These are phyloP conservation scores for Pantherophis guttatus DNA, from an alignment of 2,113 vertebrate genomes.

Conservation along the genomic window DNA sequence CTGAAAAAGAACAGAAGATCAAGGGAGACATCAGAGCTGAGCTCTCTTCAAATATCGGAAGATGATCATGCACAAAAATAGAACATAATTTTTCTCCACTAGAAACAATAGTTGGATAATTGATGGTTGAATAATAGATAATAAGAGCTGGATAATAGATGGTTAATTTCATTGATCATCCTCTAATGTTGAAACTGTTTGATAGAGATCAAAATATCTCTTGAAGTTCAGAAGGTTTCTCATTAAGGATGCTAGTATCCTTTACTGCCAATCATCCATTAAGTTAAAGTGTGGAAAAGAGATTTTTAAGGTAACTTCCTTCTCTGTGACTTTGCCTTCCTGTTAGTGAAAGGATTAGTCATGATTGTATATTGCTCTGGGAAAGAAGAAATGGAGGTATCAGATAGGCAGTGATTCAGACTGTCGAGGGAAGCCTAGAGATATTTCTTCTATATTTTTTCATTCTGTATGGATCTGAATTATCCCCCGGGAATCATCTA, in stretches of 20 bases:
- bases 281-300: background rate
- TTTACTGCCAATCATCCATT: background rate
- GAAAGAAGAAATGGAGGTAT: background rate
- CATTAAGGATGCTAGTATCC: background rate
- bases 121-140: background rate
- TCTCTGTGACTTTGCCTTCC: background rate
- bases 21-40: background rate
- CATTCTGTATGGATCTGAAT: slow-evolving; percentile 60
- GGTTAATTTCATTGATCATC: background rate
- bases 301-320: background rate
- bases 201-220: background rate
- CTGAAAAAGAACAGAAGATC: background rate
- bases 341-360: slow-evolving; percentile 13
- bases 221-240: background rate
- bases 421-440: slow-evolving; percentile 18
- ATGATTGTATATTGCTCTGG: background rate
- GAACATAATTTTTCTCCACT: background rate
- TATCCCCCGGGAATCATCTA: slow-evolving; percentile 68
- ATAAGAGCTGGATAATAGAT: background rate
- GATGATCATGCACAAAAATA: background rate
- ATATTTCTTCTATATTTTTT: slow-evolving; percentile 64
- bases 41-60: background rate
- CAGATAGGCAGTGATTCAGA: slow-evolving; percentile 3
- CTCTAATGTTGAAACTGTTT: background rate
- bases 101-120: background rate